These are phyloP conservation scores for Apis florea DNA, from an alignment of 1,140 invertebrate genomes.

Conservation along the genomic window DNA sequence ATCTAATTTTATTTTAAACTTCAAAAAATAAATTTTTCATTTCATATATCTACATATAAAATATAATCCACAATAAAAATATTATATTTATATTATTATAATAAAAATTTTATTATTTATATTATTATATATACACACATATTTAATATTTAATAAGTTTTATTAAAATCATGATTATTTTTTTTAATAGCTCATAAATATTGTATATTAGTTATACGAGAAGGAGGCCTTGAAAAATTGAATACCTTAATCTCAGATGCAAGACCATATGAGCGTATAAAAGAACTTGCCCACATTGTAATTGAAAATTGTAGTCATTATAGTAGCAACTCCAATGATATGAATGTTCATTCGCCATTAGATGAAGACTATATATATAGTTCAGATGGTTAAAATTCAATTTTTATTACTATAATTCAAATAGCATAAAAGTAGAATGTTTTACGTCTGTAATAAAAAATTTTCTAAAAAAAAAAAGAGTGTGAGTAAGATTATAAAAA, in stretches of 20 bases:
- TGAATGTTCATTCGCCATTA: slow-evolving; percentile 48
- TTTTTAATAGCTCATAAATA: slow-evolving; percentile 89
- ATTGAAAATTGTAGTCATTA: slow-evolving; percentile 83
- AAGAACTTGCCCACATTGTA: slow-evolving; percentile 84
- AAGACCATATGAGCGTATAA: slow-evolving; percentile 84
- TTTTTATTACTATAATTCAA: slow-evolving; percentile 21
- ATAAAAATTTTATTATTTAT: not conserved
- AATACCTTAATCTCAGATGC: slow-evolving; percentile 84
- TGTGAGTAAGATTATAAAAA: slow-evolving; percentile 32
- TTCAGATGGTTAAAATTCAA: slow-evolving; percentile 55
- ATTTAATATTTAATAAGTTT: slow-evolving; percentile 11
- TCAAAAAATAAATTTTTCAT: not conserved
- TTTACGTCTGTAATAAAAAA: slow-evolving; percentile 3
- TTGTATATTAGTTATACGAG: slow-evolving; percentile 90
- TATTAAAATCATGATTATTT: slow-evolving; percentile 19
- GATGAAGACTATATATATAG: slow-evolving; percentile 54
- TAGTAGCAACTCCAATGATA: slow-evolving; percentile 44
- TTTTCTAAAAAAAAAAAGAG: slow-evolving; percentile 26
- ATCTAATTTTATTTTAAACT: slow-evolving; percentile 2
- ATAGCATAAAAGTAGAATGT: slow-evolving; percentile 21
- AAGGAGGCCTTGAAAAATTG: slow-evolving; percentile 90
- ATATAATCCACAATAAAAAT: too few relatives aligned
- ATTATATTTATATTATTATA: too few relatives aligned
- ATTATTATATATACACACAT: too few relatives aligned
- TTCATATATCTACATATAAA: not conserved